phyloP scores from a whole-genome alignment of 2,113 vertebrate species.

The Neodontobutis hainanensis region DNA sequence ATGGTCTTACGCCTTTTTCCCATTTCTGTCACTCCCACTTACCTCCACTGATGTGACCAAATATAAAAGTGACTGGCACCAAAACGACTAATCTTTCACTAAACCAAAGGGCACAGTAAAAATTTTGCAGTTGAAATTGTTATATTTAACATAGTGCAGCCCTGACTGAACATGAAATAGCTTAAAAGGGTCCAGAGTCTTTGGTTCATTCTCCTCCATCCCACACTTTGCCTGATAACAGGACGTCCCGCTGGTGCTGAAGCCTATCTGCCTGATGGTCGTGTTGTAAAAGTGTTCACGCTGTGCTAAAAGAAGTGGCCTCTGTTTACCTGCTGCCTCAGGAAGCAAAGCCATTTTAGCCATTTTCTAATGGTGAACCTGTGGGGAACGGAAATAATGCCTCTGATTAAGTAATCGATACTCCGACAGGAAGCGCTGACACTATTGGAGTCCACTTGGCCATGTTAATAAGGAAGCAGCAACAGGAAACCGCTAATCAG shows the following conservation, averaged over 20 bases:
- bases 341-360: slow-evolving; percentile 35
- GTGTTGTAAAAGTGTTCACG: not conserved
- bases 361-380: slow-evolving; percentile 16
- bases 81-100: no score
- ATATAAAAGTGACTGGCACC: no score
- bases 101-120: no score
- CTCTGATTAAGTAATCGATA: slow-evolving; percentile 52
- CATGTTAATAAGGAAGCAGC: slow-evolving; percentile 47
- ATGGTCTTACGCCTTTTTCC: no score
- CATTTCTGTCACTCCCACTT: no score
- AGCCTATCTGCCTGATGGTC: not conserved
- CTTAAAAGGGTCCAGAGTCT: not conserved
- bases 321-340: slow-evolving; percentile 20
- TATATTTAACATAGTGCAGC: no score
- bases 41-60: no score
- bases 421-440: slow-evolving; percentile 45
- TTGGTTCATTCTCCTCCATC: not conserved
- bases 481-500: slow-evolving; percentile 54
- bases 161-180: no score
- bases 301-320: not conserved
- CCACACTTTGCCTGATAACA: not conserved
- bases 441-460: slow-evolving; percentile 43
- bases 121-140: no score
- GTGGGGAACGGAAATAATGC: slow-evolving; percentile 37
- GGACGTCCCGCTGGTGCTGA: no score